Evolutionary conservation across 2,797 vertebrate genomes (phyloP).

Genomic region (Falco columbarius): DNA sequence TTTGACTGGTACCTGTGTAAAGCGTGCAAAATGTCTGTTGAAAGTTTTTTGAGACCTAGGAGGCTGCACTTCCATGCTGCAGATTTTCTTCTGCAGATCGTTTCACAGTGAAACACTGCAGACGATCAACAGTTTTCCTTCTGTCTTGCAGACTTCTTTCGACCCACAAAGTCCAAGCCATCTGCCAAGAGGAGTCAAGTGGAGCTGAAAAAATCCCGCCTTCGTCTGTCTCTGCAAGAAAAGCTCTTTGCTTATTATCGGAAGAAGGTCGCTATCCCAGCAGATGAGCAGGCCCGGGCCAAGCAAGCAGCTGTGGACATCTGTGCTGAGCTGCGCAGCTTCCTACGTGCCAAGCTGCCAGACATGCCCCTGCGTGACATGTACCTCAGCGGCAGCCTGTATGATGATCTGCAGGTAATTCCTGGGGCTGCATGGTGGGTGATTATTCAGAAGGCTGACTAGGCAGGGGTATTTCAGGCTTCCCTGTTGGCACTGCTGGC

Average conservation of each 20-base stretch:
- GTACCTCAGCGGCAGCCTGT: conserved; percentile 97
- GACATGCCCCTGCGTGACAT: conserved; percentile 98
- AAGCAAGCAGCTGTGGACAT: conserved; percentile 94
- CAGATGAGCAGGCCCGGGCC: conserved; percentile 88
- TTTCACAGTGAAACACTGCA: not conserved
- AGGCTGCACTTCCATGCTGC: rapidly evolving
- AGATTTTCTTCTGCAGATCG: rapidly evolving
- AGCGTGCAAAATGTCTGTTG: not conserved
- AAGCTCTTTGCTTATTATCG: conserved; percentile 90
- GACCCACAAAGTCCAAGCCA: conserved; percentile 72
- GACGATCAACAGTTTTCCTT: not conserved
- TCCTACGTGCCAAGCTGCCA: conserved; percentile 92
- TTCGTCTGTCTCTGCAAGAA: conserved; percentile 93
- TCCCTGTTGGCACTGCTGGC: not conserved
- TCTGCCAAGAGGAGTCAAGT: conserved; percentile 77
- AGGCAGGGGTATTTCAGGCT: not conserved
- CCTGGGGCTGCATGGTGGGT: not conserved
- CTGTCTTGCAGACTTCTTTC: conserved; percentile 73
- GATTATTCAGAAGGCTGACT: not conserved
- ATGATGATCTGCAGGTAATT: conserved; percentile 93
- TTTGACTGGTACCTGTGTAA: not conserved
- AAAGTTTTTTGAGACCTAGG: not conserved
- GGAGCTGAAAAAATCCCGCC: conserved; percentile 84
- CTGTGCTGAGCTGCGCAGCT: conserved; percentile 92
- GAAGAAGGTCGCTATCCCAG: conserved; percentile 86